A percentile compares a stretch with the other conserved stretches of the same genome.
These are phyloP conservation scores for Brenthis ino DNA, from an alignment of 2,888 invertebrate species.

Conservation along the genomic window DNA sequence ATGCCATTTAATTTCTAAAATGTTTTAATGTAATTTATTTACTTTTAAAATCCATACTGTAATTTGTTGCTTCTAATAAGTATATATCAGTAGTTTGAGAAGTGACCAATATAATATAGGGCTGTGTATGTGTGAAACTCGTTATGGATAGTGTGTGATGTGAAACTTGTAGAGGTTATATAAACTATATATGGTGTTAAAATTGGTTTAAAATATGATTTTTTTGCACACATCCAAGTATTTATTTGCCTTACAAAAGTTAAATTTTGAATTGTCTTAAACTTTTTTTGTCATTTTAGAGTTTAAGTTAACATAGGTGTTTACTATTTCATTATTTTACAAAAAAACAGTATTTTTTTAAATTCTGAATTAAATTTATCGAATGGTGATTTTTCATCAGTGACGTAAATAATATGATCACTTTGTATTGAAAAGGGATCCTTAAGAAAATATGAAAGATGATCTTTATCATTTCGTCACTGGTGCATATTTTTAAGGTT, in stretches of 20 bases:
- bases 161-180: slow-evolving; percentile 16
- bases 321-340: background rate
- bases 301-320: background rate
- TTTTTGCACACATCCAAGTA: slow-evolving; percentile 8
- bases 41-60: slow-evolving; percentile 2
- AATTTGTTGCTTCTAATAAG: slow-evolving; percentile 21
- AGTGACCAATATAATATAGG: slow-evolving; percentile 43
- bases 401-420: slow-evolving; percentile 3
- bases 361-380: background rate
- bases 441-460: background rate
- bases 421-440: background rate
- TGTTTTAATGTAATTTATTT: slow-evolving; percentile 13
- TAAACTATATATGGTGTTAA: slow-evolving; percentile 19
- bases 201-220: slow-evolving; percentile 13
- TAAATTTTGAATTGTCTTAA: background rate
- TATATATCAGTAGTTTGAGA: slow-evolving; percentile 27
- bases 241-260: slow-evolving; percentile 16
- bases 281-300: slow-evolving; percentile 1
- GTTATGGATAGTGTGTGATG: slow-evolving; percentile 30
- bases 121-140: slow-evolving; percentile 48
- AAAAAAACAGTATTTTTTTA: background rate
- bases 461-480: slow-evolving; percentile 1
- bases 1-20: slow-evolving; percentile 18
- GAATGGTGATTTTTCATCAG: slow-evolving; percentile 14
- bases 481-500: slow-evolving; percentile 13